These are phyloP conservation scores for Dicranocentrus wangi DNA, from an alignment of 2,888 invertebrate genomes.

Conservation along the genomic window DNA sequence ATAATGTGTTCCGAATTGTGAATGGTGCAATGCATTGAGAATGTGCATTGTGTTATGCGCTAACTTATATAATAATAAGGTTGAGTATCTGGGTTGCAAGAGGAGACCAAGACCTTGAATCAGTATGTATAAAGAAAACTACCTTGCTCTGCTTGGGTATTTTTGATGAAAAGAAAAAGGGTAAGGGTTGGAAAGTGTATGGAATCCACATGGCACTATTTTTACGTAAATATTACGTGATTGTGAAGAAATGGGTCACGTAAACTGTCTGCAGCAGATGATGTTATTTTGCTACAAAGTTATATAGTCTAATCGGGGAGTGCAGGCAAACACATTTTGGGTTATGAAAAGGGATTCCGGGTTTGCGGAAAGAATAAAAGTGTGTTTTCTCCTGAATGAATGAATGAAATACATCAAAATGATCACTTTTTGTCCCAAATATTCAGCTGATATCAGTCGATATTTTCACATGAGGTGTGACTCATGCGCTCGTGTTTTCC, in stretches of 20 bases:
- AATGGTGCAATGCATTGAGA: not conserved
- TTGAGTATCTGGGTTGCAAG: conserved; percentile 39
- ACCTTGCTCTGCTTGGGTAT: conserved; percentile 8
- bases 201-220: not conserved
- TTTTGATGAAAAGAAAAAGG: conserved; percentile 1
- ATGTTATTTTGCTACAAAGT: conserved; percentile 1
- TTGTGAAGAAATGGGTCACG: conserved; percentile 42
- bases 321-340: too few species aligned
- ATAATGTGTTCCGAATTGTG: conserved; percentile 6
- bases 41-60: too few species aligned
- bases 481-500: not conserved
- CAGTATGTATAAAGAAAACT: conserved; percentile 20
- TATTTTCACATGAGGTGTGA: conserved; percentile 5
- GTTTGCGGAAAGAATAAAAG: not conserved
- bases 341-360: too few species aligned
- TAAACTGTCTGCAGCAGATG: conserved; percentile 44
- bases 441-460: conserved; percentile 5
- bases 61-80: conserved; percentile 23
- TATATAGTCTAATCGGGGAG: not conserved
- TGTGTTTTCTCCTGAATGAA: not conserved
- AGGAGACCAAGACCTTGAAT: conserved; percentile 55
- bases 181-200: not conserved
- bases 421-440: not conserved
- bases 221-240: conserved; percentile 53
- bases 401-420: not conserved